Conservation (phyloP, 1,140 invertebrate genomes). For the Ridgeia piscesae region DNA sequence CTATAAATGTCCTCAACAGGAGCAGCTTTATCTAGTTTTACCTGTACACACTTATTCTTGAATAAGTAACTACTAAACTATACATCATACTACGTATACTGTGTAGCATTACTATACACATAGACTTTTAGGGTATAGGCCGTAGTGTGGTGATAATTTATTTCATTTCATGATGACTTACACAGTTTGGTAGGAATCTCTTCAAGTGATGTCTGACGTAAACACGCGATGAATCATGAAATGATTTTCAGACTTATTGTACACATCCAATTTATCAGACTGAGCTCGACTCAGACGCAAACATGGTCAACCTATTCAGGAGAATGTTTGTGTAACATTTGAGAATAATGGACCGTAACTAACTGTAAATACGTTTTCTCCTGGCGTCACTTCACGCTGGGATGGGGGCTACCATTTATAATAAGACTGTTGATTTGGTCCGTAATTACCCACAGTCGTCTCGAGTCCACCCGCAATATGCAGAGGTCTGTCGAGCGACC, state of each 20-base stretch:
- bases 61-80: background rate
- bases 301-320: background rate
- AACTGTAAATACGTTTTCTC: background rate
- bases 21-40: too few species aligned
- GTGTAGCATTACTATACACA: too few species aligned
- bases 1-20: background rate
- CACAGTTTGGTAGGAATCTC: background rate
- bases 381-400: background rate
- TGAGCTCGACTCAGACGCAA: background rate
- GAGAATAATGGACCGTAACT: background rate
- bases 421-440: background rate
- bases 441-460: background rate
- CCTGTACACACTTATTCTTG: background rate
- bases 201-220: background rate
- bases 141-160: background rate
- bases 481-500: background rate
- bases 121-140: too few species aligned
- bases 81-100: too few species aligned
- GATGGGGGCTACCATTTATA: background rate
- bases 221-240: background rate
- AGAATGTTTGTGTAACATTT: background rate
- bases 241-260: background rate
- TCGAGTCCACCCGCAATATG: background rate
- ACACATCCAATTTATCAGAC: background rate
- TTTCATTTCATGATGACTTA: background rate